Evolutionary conservation across 2,113 vertebrate genomes (phyloP).

Genomic region (Garra rufa): DNA sequence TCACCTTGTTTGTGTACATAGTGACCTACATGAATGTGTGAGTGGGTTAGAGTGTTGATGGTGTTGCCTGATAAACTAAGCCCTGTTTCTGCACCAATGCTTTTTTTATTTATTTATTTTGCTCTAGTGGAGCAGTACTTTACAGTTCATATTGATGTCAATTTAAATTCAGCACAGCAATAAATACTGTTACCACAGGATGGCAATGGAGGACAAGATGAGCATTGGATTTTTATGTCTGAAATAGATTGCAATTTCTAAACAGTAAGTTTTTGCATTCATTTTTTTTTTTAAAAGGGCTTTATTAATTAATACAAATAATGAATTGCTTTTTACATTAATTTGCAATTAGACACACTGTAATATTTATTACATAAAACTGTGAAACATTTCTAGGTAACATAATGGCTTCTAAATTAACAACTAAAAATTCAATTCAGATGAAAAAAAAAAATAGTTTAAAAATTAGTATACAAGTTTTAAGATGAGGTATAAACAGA

Average conservation of each 20-base stretch:
- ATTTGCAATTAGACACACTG: background rate
- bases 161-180: slow-evolving; percentile 8
- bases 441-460: background rate
- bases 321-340: background rate
- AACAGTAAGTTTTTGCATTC: background rate
- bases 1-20: background rate
- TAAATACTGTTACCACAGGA: slow-evolving; percentile 19
- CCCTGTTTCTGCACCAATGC: background rate
- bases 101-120: too few relatives aligned
- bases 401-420: background rate
- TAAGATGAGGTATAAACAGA: background rate
- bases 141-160: background rate
- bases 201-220: slow-evolving; percentile 26
- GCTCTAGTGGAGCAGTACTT: background rate
- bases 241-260: background rate
- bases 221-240: background rate
- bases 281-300: background rate
- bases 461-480: background rate
- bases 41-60: background rate
- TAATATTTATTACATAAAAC: background rate
- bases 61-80: background rate
- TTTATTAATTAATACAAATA: background rate
- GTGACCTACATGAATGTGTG: background rate
- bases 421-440: background rate
- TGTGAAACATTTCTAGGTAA: background rate